Conservation (phyloP, 2,797 vertebrate species). For the Danio aesculapii region DNA sequence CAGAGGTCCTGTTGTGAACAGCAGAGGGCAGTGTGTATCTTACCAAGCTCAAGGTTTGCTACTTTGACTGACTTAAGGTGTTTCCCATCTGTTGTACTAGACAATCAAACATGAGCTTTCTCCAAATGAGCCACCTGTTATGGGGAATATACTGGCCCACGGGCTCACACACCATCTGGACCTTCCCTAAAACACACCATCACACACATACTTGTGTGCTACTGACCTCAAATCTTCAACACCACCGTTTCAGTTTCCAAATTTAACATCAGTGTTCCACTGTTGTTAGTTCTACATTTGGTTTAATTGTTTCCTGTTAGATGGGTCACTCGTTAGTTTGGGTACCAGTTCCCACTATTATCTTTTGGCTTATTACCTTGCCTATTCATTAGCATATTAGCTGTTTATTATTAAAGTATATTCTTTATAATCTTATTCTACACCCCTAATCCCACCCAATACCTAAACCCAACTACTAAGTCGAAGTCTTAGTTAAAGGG, state of each 20-base stretch:
- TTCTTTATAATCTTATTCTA: too few species aligned
- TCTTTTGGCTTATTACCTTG: too few species aligned
- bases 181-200: neutral
- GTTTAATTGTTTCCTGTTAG: too few species aligned
- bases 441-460: too few species aligned
- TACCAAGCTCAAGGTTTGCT: neutral
- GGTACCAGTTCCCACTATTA: too few species aligned
- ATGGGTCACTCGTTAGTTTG: too few species aligned
- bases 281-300: too few species aligned
- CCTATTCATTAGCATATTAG: too few species aligned
- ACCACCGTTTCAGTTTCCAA: neutral
- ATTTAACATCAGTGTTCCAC: too few species aligned
- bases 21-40: constrained; percentile 42
- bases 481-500: too few species aligned
- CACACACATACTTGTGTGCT: constrained; percentile 23
- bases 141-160: constrained; percentile 39
- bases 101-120: constrained; percentile 38
- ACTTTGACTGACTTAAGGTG: constrained; percentile 8
- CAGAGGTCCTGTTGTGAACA: neutral
- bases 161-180: constrained; percentile 50
- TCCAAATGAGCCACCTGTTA: constrained; percentile 54
- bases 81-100: constrained; percentile 49
- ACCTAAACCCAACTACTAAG: too few species aligned
- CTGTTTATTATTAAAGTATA: too few species aligned
- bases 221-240: constrained; percentile 27